Percentiles rank a stretch among this genome's conserved stretches.
phyloP scores from a whole-genome alignment of 2,888 invertebrate species.

The Junonia oenone region DNA sequence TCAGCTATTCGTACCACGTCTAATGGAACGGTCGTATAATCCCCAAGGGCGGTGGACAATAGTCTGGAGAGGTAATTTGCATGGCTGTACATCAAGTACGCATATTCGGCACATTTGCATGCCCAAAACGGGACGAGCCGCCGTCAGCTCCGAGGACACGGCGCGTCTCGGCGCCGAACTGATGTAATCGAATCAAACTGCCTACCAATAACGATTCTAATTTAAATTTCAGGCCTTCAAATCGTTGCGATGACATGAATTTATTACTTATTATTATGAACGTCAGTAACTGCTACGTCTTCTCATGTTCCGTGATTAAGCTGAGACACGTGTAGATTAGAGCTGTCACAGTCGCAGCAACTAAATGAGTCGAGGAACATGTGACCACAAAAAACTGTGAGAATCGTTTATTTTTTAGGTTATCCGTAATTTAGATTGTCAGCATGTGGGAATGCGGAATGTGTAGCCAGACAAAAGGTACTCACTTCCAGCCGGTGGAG shows the following conservation, averaged over 20 bases:
- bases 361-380: conserved; percentile 27
- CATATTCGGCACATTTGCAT: conserved; percentile 69
- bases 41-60: conserved; percentile 71
- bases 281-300: conserved; percentile 39
- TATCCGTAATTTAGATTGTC: conserved; percentile 30
- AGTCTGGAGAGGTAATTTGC: conserved; percentile 66
- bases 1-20: conserved; percentile 62
- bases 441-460: conserved; percentile 24
- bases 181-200: conserved; percentile 62
- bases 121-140: conserved; percentile 53
- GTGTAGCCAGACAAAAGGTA: conserved; percentile 40
- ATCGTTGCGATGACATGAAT: conserved; percentile 55
- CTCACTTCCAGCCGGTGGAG: conserved; percentile 95
- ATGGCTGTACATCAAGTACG: conserved; percentile 53
- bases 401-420: conserved; percentile 40
- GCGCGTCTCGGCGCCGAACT: conserved; percentile 48
- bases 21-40: conserved; percentile 51
- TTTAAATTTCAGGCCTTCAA: conserved; percentile 57
- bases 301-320: conserved; percentile 40
- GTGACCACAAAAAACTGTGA: conserved; percentile 42
- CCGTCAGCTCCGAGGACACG: conserved; percentile 47
- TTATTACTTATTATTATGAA: conserved; percentile 39
- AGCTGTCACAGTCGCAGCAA: conserved; percentile 42
- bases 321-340: conserved; percentile 53
- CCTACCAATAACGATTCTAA: conserved; percentile 56